A percentile compares a stretch with the other conserved stretches of the same genome.
These are phyloP conservation scores for Xerus rutilus DNA, from an alignment of 2,797 vertebrate genomes.

Conservation along the genomic window DNA sequence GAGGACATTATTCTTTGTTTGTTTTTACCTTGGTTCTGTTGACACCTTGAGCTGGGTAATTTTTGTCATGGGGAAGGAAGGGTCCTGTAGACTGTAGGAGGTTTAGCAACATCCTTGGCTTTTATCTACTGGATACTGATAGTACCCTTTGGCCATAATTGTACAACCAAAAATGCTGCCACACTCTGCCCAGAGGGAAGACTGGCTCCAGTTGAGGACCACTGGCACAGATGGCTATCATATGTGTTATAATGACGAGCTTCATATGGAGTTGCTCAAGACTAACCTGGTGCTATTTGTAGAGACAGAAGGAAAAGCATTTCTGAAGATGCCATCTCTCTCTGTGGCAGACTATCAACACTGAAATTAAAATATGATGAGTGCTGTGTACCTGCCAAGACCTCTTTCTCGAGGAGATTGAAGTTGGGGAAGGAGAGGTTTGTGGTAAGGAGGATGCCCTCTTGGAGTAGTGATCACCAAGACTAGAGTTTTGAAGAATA, in stretches of 20 bases:
- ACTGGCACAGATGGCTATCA: fast-evolving
- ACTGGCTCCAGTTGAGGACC: neutral
- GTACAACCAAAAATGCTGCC: neutral
- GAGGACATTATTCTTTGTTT: neutral
- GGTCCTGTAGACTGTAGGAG: fast-evolving
- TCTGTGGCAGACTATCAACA: neutral
- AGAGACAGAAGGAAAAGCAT: neutral
- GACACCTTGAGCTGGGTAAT: neutral
- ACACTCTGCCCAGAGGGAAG: neutral
- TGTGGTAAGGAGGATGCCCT: neutral
- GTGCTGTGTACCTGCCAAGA: neutral
- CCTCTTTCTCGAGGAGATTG: neutral
- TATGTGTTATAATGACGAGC: no score
- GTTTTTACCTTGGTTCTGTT: neutral
- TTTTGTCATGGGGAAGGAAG: fast-evolving
- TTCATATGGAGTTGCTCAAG: neutral
- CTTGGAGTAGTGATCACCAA: no score
- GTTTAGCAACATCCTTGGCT: neutral
- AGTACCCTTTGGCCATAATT: neutral
- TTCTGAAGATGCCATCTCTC: neutral
- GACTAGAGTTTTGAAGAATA: neutral
- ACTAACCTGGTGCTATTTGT: neutral
- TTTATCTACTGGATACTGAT: neutral
- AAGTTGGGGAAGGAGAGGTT: neutral
- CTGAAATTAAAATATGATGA: neutral